A percentile compares a stretch with the other conserved stretches of the same genome.
Conservation (phyloP, 1,140 invertebrate species). For the Aphidius ervi region DNA sequence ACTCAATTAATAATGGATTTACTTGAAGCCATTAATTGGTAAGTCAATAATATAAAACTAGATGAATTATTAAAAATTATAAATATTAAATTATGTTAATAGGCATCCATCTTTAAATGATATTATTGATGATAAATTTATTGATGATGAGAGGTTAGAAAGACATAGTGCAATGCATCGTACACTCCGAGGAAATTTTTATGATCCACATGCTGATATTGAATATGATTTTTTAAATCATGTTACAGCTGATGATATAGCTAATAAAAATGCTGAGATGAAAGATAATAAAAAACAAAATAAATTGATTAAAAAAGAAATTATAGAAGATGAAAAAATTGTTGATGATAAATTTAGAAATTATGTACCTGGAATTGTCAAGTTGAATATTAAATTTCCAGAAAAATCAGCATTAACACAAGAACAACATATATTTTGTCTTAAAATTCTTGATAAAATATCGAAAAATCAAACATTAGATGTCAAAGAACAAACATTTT, state of each 20-base stretch:
- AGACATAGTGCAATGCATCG: slow-evolving; percentile 30
- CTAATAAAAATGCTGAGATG: background rate
- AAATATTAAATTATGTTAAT: slow-evolving; percentile 2
- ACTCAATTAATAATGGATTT: slow-evolving; percentile 26
- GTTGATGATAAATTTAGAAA: background rate
- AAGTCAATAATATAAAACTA: slow-evolving; percentile 9
- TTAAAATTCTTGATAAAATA: slow-evolving; percentile 21
- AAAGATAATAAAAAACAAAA: slow-evolving; percentile 13
- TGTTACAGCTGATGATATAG: slow-evolving; percentile 13
- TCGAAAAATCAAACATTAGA: no score
- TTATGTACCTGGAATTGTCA: slow-evolving; percentile 35
- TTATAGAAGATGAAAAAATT: background rate
- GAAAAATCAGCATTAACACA: slow-evolving; percentile 25
- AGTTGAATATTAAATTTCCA: slow-evolving; percentile 23
- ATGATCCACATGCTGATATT: slow-evolving; percentile 30
- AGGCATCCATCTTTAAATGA: slow-evolving; percentile 34
- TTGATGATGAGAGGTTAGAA: slow-evolving; percentile 31
- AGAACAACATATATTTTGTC: slow-evolving; percentile 28
- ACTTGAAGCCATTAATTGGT: slow-evolving; percentile 34
- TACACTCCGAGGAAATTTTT: slow-evolving; percentile 28
- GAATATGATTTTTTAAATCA: slow-evolving; percentile 26
- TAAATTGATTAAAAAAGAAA: background rate
- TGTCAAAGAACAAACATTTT: no score
- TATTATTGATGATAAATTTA: slow-evolving; percentile 30
- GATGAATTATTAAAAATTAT: slow-evolving; percentile 1